A percentile compares a stretch with the other conserved stretches of the same genome.
Conservation (phyloP, 2,797 vertebrate species). For the Anisognathus igniventris region DNA sequence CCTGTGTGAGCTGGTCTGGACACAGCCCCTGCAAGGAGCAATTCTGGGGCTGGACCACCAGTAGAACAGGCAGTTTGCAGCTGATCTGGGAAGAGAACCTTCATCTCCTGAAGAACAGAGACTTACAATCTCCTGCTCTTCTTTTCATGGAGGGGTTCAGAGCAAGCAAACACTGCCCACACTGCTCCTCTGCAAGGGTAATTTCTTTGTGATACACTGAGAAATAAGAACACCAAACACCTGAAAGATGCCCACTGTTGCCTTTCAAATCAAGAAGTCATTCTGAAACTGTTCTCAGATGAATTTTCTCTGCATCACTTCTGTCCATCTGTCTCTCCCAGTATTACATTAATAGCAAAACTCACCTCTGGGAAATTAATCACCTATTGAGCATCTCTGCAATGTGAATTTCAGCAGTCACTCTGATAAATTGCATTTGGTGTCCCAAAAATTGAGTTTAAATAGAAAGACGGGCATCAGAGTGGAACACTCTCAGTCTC, state of each 20-base stretch:
- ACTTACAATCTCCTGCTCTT: not conserved
- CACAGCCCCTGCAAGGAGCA: not conserved
- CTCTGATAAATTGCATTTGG: not conserved
- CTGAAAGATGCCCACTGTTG: not conserved
- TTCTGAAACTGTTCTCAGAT: not conserved
- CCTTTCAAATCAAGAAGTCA: not conserved
- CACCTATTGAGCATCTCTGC: not conserved
- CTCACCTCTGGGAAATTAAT: not conserved
- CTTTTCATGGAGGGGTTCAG: not conserved
- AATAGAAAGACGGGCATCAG: not conserved
- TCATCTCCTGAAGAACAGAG: not conserved
- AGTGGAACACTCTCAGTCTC: not conserved
- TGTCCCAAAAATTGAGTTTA: not conserved
- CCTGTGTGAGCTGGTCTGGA: accelerated
- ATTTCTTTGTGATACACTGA: not conserved
- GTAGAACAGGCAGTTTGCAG: not conserved
- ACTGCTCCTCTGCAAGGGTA: not conserved
- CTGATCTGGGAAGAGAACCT: not conserved
- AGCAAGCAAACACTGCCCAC: not conserved
- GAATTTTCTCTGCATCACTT: not conserved
- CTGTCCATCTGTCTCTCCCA: not conserved
- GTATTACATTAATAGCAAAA: not conserved
- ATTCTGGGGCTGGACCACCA: not conserved
- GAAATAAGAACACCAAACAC: not conserved
- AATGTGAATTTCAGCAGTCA: not conserved